Evolutionary conservation across 1,140 invertebrate genomes (phyloP).

Genomic region (Sarcophaga peregrina): DNA sequence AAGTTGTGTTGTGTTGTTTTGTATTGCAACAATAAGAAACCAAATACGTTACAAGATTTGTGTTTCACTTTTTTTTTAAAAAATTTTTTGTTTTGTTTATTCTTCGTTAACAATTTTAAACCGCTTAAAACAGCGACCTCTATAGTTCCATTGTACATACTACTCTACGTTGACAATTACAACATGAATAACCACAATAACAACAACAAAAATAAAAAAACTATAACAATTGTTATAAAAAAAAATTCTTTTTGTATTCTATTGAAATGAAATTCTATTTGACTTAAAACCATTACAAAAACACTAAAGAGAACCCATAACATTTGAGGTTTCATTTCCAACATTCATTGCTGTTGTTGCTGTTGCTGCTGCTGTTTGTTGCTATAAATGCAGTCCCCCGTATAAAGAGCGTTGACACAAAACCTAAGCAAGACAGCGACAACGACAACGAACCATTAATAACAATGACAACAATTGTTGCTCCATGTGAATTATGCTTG

Average conservation of each 20-base stretch:
- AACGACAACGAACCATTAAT: not conserved
- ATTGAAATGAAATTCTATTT: not conserved
- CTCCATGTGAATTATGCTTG: too few relatives aligned
- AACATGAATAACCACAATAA: not conserved
- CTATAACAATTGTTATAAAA: too few relatives aligned
- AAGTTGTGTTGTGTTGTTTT: too few relatives aligned
- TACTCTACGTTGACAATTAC: not conserved
- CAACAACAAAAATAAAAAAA: not conserved
- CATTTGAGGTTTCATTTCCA: slow-evolving; percentile 6
- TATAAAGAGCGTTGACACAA: slow-evolving; percentile 2
- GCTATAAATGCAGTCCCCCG: too few relatives aligned
- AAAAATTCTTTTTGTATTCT: not conserved
- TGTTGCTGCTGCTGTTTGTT: too few relatives aligned
- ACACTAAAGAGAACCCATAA: too few relatives aligned
- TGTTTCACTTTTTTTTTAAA: not conserved
- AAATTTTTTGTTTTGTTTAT: not conserved
- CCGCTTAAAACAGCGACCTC: slow-evolving; percentile 20
- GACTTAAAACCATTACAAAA: not conserved
- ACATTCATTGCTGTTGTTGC: not conserved
- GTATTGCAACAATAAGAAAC: too few relatives aligned
- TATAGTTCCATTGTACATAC: not conserved
- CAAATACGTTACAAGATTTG: not conserved
- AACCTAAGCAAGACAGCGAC: not conserved
- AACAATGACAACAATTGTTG: not conserved
- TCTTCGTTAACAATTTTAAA: not conserved